Evolutionary conservation across 1,140 invertebrate species (phyloP), one percentile per base, ranked within the genome.

Genomic region (Araneus ventricosus): DNA sequence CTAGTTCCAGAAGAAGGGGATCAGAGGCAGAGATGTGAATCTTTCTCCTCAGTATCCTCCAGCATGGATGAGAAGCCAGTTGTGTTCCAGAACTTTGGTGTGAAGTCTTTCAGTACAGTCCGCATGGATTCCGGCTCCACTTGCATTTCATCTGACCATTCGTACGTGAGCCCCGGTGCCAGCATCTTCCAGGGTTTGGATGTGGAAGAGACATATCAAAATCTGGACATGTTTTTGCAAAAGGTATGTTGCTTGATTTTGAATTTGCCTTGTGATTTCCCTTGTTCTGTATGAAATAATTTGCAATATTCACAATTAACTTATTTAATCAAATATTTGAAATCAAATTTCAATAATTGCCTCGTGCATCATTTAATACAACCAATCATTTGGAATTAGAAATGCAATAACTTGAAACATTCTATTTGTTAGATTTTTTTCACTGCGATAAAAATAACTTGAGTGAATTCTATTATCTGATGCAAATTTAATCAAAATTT

Each of bases 81-180:
- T 17, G 63, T 75, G 5, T 92, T 39, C 34, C 84, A 87, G 24
- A 85, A 41, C 22, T 79, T 37, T 34, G 91, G 91, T 59, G 84
- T 92, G 8, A 92, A 92, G 41, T 34, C 91, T 34, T 34, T 92
- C 63, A 92, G 75, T 27, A 92, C 91, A 75, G 84, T 92, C 1
- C 45, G 63, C 67, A 87, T 92, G 84, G 91, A 92, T 87, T 92
- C 91, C 30, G 91, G 91, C 52, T 92, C 91, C 5, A 92, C 91
- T 59, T 92, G 91, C 34, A 87, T 92, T 59, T 92, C 91, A 5
- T 75, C 84, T 37, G 91, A 92, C 22, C 91, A 92, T 70, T 92
- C 91, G 27, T 87, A 87, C 61, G 41, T 92, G 17, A 87, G 63
- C 30, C 45, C 63, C 6, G 14, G 24, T 10, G 22, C 59, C 20